These are phyloP conservation scores for Notodonta dromedarius DNA, from an alignment of 2,888 invertebrate species.

Conservation along the genomic window DNA sequence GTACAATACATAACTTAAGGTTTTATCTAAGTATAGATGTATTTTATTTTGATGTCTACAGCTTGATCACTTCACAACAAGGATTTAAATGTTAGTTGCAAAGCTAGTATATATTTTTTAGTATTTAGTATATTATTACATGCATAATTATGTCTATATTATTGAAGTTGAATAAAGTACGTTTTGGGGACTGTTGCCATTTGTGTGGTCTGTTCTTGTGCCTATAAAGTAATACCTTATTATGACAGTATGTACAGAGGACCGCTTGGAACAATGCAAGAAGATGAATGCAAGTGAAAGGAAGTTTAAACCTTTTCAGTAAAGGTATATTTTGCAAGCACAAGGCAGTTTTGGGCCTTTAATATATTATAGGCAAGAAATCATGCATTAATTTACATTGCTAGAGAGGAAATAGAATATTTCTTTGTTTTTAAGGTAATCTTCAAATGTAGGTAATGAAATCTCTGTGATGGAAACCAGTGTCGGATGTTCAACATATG, in stretches of 20 bases:
- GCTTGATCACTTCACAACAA: background rate
- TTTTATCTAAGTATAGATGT: constrained; percentile 36
- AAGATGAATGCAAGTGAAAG: constrained; percentile 76
- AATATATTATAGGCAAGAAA: constrained; percentile 69
- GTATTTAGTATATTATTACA: constrained; percentile 1
- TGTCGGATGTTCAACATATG: constrained; percentile 71
- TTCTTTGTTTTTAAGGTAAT: constrained; percentile 74
- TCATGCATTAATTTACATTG: constrained; percentile 76
- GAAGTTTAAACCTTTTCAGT: constrained; percentile 57
- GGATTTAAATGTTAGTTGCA: background rate
- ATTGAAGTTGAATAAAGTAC: constrained; percentile 6
- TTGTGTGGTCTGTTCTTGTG: constrained; percentile 53
- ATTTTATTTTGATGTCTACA: constrained; percentile 6
- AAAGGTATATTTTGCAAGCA: constrained; percentile 73
- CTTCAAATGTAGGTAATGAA: constrained; percentile 71
- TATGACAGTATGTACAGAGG: constrained; percentile 76
- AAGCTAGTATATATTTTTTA: constrained; percentile 6
- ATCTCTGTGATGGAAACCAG: constrained; percentile 81
- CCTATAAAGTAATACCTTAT: constrained; percentile 67
- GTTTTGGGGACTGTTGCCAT: constrained; percentile 59
- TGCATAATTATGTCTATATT: constrained; percentile 7
- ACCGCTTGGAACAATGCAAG: constrained; percentile 74
- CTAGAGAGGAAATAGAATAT: constrained; percentile 70
- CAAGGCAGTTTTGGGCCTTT: constrained; percentile 66
- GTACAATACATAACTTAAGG: constrained; percentile 38